These are phyloP conservation scores for Orycteropus afer DNA, from an alignment of 2,113 vertebrate genomes.

Conservation along the genomic window DNA sequence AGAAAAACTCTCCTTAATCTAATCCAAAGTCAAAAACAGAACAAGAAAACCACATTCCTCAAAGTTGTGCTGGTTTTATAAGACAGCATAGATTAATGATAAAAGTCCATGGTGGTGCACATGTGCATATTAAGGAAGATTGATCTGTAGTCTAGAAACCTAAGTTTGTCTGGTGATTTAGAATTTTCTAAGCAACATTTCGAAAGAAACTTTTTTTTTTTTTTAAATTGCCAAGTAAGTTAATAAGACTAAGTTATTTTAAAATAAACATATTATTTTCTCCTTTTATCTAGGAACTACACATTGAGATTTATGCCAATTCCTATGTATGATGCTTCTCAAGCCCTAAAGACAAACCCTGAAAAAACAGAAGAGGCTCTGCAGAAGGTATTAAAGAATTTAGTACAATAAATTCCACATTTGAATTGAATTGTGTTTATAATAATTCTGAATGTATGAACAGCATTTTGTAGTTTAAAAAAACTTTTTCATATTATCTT, in stretches of 20 bases:
- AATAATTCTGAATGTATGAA: neutral
- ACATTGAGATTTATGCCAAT: conserved; percentile 98
- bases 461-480: neutral
- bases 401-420: neutral
- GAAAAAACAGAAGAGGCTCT: conserved; percentile 98
- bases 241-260: neutral
- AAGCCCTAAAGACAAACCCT: conserved; percentile 96
- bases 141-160: neutral
- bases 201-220: neutral
- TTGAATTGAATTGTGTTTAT: neutral
- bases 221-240: neutral
- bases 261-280: neutral
- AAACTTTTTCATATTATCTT: neutral
- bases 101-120: fast-evolving
- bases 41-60: neutral
- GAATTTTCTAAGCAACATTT: neutral
- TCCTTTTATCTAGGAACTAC: conserved; percentile 90
- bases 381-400: conserved; percentile 89
- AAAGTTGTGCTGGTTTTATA: neutral
- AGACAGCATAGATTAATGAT: fast-evolving
- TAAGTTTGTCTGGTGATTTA: neutral
- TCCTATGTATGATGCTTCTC: conserved; percentile 97
- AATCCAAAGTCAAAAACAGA: neutral
- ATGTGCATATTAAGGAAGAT: neutral
- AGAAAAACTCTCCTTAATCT: neutral